Base-by-base conservation (phyloP, 2,888 invertebrate genomes). In the Chaitophorus viminalis region DNA sequence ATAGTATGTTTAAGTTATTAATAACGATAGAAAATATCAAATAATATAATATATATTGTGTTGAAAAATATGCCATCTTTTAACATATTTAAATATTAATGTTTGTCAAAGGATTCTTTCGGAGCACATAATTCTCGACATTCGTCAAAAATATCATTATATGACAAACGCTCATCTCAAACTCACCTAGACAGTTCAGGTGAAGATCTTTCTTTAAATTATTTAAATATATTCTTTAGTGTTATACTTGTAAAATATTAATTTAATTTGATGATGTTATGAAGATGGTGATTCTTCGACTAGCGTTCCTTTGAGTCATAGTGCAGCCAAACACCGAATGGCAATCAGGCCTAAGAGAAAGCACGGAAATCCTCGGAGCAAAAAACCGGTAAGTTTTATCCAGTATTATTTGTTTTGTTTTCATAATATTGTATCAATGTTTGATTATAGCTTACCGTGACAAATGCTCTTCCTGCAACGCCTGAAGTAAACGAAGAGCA, bases 251-350 rank as follows among this genome's bases (percentile, higher is more conserved):
- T n/a, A 54, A 31, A 82, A 54, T 52, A 82, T 70, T 46, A 25
- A 54, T 31, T 21, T 33, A n/a, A n/a, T n/a, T n/a, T n/a, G n/a
- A n/a, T n/a, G n/a, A n/a, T n/a, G n/a, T n/a, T 25, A 25, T 77
- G 25, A 46, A 85, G 92, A 92, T 88, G 90, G 92, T 89, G 92
- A 92, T 89, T 89, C 92, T 88, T 91, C 91, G 84, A 93, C 91
- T 93, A 93, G 92, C 89, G 92, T 94, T 90, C 93, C 89, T 68
- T 79, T 96, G 90, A 95, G 95, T 91, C 96, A 96, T 92, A 94
- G 95, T 89, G 96, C 96, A 78, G 96, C 96, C 88, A 94, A 93
- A 90, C 96, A 96, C 92, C 95, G 95, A 92, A 96, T 96, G 93
- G 94, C 96, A 81, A 94, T 96, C 89, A 93, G 95, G 78, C 96